Conservation (phyloP, 2,888 invertebrate genomes). For the Crocallis elinguaria region DNA sequence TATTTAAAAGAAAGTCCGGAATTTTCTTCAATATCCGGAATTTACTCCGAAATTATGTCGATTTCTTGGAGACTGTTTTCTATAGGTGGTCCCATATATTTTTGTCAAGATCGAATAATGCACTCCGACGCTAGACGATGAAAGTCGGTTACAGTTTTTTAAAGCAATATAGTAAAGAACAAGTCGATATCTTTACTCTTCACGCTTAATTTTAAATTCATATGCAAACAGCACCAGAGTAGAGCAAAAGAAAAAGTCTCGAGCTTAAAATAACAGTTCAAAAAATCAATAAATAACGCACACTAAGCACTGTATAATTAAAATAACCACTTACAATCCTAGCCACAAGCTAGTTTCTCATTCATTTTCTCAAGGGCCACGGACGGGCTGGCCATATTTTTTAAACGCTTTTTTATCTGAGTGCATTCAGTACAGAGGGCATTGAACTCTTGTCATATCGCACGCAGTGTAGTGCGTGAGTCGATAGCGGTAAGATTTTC, state of each 20-base stretch:
- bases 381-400: conserved; percentile 14
- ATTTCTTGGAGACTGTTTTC: too few relatives aligned
- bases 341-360: conserved; percentile 24
- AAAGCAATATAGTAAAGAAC: too few relatives aligned
- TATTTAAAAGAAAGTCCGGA: too few relatives aligned
- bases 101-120: too few relatives aligned
- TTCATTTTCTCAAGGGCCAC: conserved; percentile 29
- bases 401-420: conserved; percentile 50
- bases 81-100: too few relatives aligned
- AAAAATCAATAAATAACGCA: conserved; percentile 15
- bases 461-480: conserved; percentile 56
- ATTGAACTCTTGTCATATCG: conserved; percentile 73
- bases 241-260: background rate
- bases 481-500: conserved; percentile 43
- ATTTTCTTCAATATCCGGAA: too few relatives aligned
- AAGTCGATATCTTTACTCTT: too few relatives aligned
- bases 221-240: background rate
- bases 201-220: background rate
- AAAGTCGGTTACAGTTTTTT: too few relatives aligned
- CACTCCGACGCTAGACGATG: too few relatives aligned
- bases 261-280: conserved; percentile 4
- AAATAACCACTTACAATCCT: conserved; percentile 23
- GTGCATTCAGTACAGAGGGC: conserved; percentile 63
- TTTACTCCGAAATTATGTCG: too few relatives aligned
- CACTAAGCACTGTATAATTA: conserved; percentile 12